A percentile compares a stretch with the other conserved stretches of the same genome.
Conservation (phyloP, 1,140 invertebrate species). For the Drosophila sproati region DNA sequence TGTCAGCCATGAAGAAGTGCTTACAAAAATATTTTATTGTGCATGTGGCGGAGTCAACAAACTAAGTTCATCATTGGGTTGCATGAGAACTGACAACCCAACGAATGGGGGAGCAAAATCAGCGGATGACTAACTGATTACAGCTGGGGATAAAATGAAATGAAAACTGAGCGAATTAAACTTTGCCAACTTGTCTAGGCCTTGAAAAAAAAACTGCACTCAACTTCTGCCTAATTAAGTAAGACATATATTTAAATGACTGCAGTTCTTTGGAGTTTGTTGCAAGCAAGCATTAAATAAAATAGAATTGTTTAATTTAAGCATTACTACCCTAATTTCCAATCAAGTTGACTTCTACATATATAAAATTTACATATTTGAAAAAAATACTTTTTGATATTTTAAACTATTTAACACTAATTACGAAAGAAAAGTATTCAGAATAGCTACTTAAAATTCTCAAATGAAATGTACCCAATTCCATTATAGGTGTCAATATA, state of each 20-base stretch:
- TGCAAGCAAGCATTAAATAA: too few relatives aligned
- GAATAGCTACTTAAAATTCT: too few relatives aligned
- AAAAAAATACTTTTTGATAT: too few relatives aligned
- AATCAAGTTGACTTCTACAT: too few relatives aligned
- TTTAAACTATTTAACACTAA: too few relatives aligned
- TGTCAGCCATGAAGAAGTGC: slow-evolving; percentile 67
- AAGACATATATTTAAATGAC: not conserved
- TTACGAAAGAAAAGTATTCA: too few relatives aligned
- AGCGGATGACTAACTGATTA: not conserved
- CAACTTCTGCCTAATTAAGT: not conserved
- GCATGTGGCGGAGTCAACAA: slow-evolving; percentile 68
- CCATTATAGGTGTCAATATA: too few relatives aligned
- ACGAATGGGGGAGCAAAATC: slow-evolving; percentile 22
- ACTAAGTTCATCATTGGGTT: slow-evolving; percentile 26
- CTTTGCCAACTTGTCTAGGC: not conserved
- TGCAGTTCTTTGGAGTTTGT: too few relatives aligned
- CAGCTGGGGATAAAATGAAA: slow-evolving; percentile 5
- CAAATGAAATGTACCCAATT: too few relatives aligned
- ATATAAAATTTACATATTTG: too few relatives aligned
- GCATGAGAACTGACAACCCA: slow-evolving; percentile 13
- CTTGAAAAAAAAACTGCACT: slow-evolving; percentile 11
- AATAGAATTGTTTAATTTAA: too few relatives aligned
- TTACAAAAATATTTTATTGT: slow-evolving; percentile 69
- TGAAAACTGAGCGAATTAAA: slow-evolving; percentile 3
- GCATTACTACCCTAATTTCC: too few relatives aligned